Conservation (phyloP, 1,140 invertebrate species). For the Ridgeia piscesae region DNA sequence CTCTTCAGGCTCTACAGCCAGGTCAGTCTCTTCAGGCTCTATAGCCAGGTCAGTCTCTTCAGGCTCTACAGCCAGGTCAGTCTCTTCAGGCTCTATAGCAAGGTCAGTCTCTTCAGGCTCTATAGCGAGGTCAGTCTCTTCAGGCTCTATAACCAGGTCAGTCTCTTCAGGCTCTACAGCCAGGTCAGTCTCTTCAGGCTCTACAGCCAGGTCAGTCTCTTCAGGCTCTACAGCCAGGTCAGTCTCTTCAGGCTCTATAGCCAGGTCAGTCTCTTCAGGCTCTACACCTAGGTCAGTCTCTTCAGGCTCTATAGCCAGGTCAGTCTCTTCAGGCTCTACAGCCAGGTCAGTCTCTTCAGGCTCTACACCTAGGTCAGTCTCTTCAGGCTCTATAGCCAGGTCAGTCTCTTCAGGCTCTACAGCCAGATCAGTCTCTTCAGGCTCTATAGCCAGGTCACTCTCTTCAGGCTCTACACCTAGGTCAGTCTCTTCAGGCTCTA, state of each 20-base stretch:
- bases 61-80: constrained; percentile 41
- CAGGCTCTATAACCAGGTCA: constrained; percentile 41
- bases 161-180: constrained; percentile 38
- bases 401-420: constrained; percentile 39
- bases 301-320: constrained; percentile 42
- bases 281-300: no score
- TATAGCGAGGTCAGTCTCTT: constrained; percentile 43
- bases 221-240: constrained; percentile 40
- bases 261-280: no score
- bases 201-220: constrained; percentile 43
- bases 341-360: no score
- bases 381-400: constrained; percentile 41
- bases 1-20: constrained; percentile 39
- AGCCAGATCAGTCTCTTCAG: constrained; percentile 41
- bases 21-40: no score
- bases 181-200: constrained; percentile 40
- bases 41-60: constrained; percentile 38
- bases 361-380: no score
- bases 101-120: constrained; percentile 36
- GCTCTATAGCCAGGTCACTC: constrained; percentile 42
- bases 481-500: constrained; percentile 38
- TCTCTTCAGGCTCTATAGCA: no score
- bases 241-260: constrained; percentile 37
- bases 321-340: constrained; percentile 38
- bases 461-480: no score